Conservation (phyloP, 2,113 vertebrate species). For the Delphinapterus leucas region DNA sequence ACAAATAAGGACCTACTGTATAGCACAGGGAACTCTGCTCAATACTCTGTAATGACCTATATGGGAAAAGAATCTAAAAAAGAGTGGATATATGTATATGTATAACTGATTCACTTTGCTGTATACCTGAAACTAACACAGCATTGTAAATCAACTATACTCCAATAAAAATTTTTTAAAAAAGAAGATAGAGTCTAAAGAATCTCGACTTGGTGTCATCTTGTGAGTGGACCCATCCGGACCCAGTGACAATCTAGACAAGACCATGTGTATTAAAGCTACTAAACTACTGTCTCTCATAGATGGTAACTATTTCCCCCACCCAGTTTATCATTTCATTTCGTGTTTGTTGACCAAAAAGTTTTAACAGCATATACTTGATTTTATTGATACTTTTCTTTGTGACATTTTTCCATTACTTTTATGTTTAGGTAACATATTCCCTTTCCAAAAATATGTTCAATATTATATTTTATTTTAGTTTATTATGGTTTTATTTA, state of each 20-base stretch:
- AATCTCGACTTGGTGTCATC: background rate
- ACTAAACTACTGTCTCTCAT: background rate
- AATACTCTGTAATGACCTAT: background rate
- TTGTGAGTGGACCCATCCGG: background rate
- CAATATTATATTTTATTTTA: background rate
- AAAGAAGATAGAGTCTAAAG: background rate
- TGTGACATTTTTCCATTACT: background rate
- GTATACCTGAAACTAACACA: background rate
- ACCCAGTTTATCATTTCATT: background rate
- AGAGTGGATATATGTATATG: background rate
- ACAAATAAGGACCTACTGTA: background rate
- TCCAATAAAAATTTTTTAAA: background rate
- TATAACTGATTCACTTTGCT: background rate
- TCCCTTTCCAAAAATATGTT: background rate
- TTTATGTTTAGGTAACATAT: background rate
- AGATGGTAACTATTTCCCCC: background rate
- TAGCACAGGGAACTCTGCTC: background rate
- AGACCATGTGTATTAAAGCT: background rate
- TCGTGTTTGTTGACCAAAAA: background rate
- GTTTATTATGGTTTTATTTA: background rate
- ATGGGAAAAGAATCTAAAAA: background rate
- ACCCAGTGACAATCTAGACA: background rate
- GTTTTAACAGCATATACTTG: background rate
- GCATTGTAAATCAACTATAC: background rate
- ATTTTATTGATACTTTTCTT: background rate